These are phyloP conservation scores for Cryptus armator DNA, from an alignment of 2,888 invertebrate genomes.

Conservation along the genomic window DNA sequence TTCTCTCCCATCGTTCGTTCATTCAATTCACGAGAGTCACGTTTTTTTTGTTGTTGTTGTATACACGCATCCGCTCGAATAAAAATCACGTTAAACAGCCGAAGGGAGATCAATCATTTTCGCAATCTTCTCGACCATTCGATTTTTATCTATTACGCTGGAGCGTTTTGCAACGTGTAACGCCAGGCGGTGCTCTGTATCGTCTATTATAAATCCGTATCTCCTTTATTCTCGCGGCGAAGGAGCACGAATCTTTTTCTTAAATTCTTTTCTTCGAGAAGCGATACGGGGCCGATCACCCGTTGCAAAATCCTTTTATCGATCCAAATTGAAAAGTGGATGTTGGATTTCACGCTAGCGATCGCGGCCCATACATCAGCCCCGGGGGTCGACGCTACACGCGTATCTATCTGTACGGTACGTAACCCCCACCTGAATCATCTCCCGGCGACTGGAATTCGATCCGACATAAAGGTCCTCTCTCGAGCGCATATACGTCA, in stretches of 20 bases:
- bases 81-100: slow-evolving; percentile 51
- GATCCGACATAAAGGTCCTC: slow-evolving; percentile 60
- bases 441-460: slow-evolving; percentile 60
- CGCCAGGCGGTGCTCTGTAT: not conserved
- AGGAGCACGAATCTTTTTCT: slow-evolving; percentile 13
- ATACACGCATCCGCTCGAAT: slow-evolving; percentile 33
- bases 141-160: not conserved
- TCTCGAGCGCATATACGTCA: slow-evolving; percentile 12
- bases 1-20: slow-evolving; percentile 15
- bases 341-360: slow-evolving; percentile 40
- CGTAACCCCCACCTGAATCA: slow-evolving; percentile 46
- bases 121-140: slow-evolving; percentile 18
- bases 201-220: slow-evolving; percentile 27
- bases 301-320: slow-evolving; percentile 35
- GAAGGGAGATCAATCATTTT: slow-evolving; percentile 57
- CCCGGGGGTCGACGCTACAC: slow-evolving; percentile 15
- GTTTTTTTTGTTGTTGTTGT: not conserved
- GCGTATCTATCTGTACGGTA: slow-evolving; percentile 21
- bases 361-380: slow-evolving; percentile 57
- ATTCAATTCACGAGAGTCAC: slow-evolving; percentile 10
- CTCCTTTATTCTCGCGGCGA: not conserved
- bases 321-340: slow-evolving; percentile 59
- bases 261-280: slow-evolving; percentile 27
- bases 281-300: not conserved
- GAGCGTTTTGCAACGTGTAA: not conserved